These are phyloP conservation scores for Centroberyx gerrardi DNA, from an alignment of 2,797 vertebrate species.

Conservation along the genomic window DNA sequence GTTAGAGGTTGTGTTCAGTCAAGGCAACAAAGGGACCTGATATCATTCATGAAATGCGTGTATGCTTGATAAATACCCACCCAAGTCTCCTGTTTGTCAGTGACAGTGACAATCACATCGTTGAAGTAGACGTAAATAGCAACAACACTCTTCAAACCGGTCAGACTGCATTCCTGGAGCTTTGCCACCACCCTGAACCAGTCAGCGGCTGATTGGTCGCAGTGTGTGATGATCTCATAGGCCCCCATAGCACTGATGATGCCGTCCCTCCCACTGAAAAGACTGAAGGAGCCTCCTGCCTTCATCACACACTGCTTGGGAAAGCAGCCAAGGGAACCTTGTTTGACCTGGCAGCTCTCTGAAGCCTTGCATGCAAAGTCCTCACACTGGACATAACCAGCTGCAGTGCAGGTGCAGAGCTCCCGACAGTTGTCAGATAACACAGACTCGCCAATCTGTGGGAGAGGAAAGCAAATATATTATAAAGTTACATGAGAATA, in stretches of 20 bases:
- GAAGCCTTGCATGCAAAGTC: conserved; percentile 44
- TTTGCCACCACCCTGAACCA: conserved; percentile 65
- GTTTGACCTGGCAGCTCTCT: conserved; percentile 70
- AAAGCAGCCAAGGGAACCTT: conserved; percentile 74
- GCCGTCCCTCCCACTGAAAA: conserved; percentile 77
- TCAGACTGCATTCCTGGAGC: conserved; percentile 32
- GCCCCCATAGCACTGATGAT: conserved; percentile 78
- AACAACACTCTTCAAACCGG: conserved; percentile 9
- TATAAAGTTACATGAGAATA: neutral
- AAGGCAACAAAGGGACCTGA: neutral
- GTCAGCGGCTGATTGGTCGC: conserved; percentile 19
- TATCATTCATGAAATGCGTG: neutral
- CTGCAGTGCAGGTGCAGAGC: conserved; percentile 67
- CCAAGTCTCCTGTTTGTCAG: conserved; percentile 59
- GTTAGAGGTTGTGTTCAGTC: neutral
- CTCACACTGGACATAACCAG: conserved; percentile 48
- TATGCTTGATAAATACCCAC: conserved; percentile 42
- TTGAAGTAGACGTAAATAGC: conserved; percentile 53
- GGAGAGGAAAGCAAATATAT: neutral
- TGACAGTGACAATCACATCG: conserved; percentile 44
- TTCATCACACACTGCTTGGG: conserved; percentile 27
- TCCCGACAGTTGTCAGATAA: conserved; percentile 45
- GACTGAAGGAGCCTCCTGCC: conserved; percentile 73
- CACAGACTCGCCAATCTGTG: conserved; percentile 55
- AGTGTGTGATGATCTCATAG: conserved; percentile 75